Base-by-base conservation (phyloP, 2,113 vertebrate species). In the Narcine bancroftii region DNA sequence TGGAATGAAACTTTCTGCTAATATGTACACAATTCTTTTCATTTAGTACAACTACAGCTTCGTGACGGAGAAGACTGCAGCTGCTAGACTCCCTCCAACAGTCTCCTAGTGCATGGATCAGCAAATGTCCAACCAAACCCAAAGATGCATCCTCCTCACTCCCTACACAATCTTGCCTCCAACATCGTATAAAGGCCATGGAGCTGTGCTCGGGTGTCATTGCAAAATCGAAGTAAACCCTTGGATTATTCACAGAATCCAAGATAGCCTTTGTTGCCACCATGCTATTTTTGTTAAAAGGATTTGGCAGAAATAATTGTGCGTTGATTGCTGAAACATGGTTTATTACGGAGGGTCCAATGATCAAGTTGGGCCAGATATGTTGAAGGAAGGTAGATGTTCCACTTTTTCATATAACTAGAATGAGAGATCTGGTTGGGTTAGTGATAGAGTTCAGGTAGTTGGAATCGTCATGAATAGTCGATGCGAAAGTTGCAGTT, bases 21-120 rank as follows among this genome's bases (percentile, higher is more conserved):
- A 87, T n/a, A 1, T 87, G 36, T 60, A n/a, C 53, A 1, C 21
- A 13, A 0, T 45, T 29, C 33, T 29, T 36, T 72, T 45, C 0
- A 39, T 19, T 0, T 93, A 96, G 96, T 96, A 96, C 39, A 93
- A 93, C 76, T 96, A 96, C 0, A 92, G 94, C 24, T 96, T 96
- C 0, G 94, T 95, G n/a, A 94, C 95, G 0, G 96, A 96, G 93
- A 95, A 95, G 93, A 96, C 96, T 0, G 96, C 96, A 0, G 96
- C 95, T 0, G 95, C 95, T 0, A 93, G 95, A 63, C 94, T 95
- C 47, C 95, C 95, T 0, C 95, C 95, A 75, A 93, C 89, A 45
- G 63, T 42, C 89, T 91, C 89, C 13, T 91, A 91, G 65, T 45
- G 36, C 53, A 39, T 3, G 1, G 33, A 36, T 56, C 53, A 60